phyloP scores from a whole-genome alignment of 23 tunicate genomes.

The Trididemnum miniatum region DNA sequence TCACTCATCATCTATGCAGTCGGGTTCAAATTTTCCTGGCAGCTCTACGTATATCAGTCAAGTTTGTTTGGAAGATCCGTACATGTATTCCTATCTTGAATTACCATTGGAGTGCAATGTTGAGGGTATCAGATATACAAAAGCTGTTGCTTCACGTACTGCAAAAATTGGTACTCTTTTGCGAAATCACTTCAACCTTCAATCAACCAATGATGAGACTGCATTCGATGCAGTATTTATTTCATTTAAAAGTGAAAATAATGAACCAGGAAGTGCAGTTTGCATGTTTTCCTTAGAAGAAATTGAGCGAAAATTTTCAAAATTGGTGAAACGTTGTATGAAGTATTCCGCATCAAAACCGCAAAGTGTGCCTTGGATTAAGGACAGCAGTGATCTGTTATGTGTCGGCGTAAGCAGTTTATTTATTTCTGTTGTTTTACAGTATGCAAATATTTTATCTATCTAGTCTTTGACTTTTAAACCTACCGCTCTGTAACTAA shows the following conservation, averaged over 20 bases:
- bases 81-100: slow-evolving; percentile 54
- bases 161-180: slow-evolving; percentile 38
- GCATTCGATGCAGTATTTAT: slow-evolving; percentile 48
- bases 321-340: slow-evolving; percentile 40
- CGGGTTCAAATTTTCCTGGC: not conserved
- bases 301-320: slow-evolving; percentile 42
- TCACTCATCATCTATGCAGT: slow-evolving; percentile 28
- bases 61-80: slow-evolving; percentile 43
- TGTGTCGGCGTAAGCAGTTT: not conserved
- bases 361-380: slow-evolving; percentile 25
- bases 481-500: no score
- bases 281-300: slow-evolving; percentile 62
- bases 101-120: slow-evolving; percentile 46
- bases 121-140: slow-evolving; percentile 25
- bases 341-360: not conserved
- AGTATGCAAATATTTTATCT: no score
- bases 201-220: not conserved
- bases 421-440: no score
- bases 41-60: slow-evolving; percentile 58
- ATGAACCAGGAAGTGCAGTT: slow-evolving; percentile 51
- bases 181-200: not conserved
- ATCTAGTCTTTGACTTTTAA: no score
- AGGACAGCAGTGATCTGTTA: not conserved
- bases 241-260: slow-evolving; percentile 44
- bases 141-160: slow-evolving; percentile 65